Base-by-base conservation (phyloP, 1,140 invertebrate genomes). In the Sarcophaga peregrina region DNA sequence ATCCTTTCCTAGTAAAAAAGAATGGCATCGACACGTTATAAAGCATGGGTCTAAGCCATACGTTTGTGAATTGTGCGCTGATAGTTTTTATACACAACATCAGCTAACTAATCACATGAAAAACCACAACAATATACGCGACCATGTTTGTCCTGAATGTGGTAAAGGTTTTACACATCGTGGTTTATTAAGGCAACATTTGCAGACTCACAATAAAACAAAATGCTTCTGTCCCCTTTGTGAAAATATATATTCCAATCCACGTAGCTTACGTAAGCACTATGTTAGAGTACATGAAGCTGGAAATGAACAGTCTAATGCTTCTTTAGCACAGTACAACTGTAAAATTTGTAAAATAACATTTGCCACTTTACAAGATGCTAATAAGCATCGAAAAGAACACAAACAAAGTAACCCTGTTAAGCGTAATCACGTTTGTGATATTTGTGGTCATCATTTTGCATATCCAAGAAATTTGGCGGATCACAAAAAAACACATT, bases 1-100 rank as follows among this genome's bases (percentile, higher is more conserved):
- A 76, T 76, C 74, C 0, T 76, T 76, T 47, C 74, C 74, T 8
- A 76, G 74, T 17, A 15, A 48, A 47, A 76, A 76, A 46, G 74
- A 76, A 76, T 76, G 37, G 74, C 74, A 47, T 47, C 74, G 74
- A 47, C 74, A 76, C 17, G 46, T 76, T 48, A 76, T 76, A 47
- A 76, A 76, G 48, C 74, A 68, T n/a, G 74, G 74, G 46, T 47
- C 74, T n/a, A 76, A 76, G 8, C 74, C 74, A 6, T 76, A 47
- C 48, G 74, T 76, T 8, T 76, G 74, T 76, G 74, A 76, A 48
- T 10, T 47, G 6, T 76, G 74, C n/a, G 74, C 74, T 15, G 74
- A 76, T 47, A 76, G 74, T 76, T 76, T 76, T 46, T 76, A 76
- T 47, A 76, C 74, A 13, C 74, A 76, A 47, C 74, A 76, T 47